Base-by-base conservation (phyloP, 2,113 vertebrate genomes). In the Ammodytes marinus region DNA sequence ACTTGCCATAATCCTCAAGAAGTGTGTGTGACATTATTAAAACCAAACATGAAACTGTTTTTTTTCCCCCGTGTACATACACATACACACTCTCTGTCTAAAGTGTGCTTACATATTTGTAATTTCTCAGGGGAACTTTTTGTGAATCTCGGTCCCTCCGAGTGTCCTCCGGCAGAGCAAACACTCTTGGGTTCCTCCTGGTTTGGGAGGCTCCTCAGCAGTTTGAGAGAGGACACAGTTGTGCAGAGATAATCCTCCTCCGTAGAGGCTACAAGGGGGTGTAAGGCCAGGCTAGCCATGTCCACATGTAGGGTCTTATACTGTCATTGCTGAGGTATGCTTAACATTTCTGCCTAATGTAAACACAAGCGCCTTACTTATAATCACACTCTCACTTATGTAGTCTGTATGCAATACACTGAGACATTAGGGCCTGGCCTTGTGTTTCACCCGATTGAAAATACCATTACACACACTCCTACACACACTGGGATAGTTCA, bases 321-420 rank as follows among this genome's bases (percentile, higher is more conserved):
- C 27, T 87, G 88, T 92, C 87, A 90, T 68, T 64, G 81, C 82
- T 69, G 80, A 93, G 86, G 84, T 86, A 94, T 93, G 91, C 73
- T 63, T 52, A 88, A 91, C 88, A 93, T 94, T 93, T 94, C 92
- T 90, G 87, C 54, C 72, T 53, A 90, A 93, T 93, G 87, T 94
- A 92, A 94, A 92, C 93, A 91, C 64, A 64, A 52, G 69, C 42
- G 37, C 72, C 68, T 72, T 57, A 60, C 60, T 55, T 74, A 87
- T 67, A 73, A 58, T 69, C 81, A 64, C 69, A 82, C 53, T 83
- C 69, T 82, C 74, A 53, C 74, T 84, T 27, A 45, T 74, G 49
- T 50, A 49, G 59, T 27, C 55, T 59, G 49, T 42, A 15, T 71
- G 35, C 73, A 57, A 27, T 49, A 17, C 5, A 3, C 79, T 46